Evolutionary conservation across 64 coral and sea anemone species (phyloP).

Genomic region (Porites lutea): DNA sequence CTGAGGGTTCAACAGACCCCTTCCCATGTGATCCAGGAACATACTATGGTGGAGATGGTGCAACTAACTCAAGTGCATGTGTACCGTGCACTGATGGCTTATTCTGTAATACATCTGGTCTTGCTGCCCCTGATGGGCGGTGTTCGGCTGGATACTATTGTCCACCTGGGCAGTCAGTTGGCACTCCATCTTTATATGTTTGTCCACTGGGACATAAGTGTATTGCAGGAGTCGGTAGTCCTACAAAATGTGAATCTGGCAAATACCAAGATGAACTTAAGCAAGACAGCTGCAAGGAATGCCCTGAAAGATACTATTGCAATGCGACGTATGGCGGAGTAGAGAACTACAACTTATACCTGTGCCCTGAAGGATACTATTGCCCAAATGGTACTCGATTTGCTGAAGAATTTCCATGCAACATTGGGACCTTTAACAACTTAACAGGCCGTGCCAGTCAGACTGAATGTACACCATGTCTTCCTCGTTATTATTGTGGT

Average conservation of each 20-base stretch:
- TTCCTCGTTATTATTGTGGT: slow-evolving; percentile 90
- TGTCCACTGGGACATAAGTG: slow-evolving; percentile 83
- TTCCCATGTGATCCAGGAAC: slow-evolving; percentile 86
- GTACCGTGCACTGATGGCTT: slow-evolving; percentile 73
- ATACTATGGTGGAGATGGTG: slow-evolving; percentile 69
- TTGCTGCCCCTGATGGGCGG: slow-evolving; percentile 70
- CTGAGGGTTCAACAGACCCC: slow-evolving; percentile 70
- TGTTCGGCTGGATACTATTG: slow-evolving; percentile 94
- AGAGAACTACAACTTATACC: slow-evolving; percentile 64
- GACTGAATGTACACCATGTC: slow-evolving; percentile 82
- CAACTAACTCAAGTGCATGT: slow-evolving; percentile 77
- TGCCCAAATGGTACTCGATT: slow-evolving; percentile 90
- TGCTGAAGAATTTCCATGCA: slow-evolving; percentile 85
- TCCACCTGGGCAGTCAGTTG: slow-evolving; percentile 78
- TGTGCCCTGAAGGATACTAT: slow-evolving; percentile 85
- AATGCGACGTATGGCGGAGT: slow-evolving; percentile 89
- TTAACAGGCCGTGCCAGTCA: slow-evolving; percentile 72
- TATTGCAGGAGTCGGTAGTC: slow-evolving; percentile 63
- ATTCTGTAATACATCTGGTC: slow-evolving; percentile 93
- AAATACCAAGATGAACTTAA: slow-evolving; percentile 78
- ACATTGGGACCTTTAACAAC: slow-evolving; percentile 92
- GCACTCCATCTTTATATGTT: slow-evolving; percentile 71
- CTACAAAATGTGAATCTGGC: slow-evolving; percentile 84
- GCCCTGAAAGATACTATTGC: slow-evolving; percentile 92
- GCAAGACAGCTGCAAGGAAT: slow-evolving; percentile 79